phyloP scores from a whole-genome alignment of 2,888 invertebrate species.

The Neoscelio sp. region DNA sequence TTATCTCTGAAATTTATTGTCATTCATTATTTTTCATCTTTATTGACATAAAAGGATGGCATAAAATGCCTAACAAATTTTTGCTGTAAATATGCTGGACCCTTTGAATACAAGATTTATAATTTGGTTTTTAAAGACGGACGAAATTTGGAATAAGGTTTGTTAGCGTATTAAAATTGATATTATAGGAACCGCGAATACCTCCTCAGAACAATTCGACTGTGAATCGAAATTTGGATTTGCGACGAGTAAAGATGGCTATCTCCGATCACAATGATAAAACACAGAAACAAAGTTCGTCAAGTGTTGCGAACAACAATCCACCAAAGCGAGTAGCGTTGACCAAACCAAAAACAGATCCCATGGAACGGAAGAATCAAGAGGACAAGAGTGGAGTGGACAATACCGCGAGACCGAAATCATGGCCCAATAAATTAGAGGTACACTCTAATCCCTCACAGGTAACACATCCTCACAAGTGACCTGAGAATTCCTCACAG shows the following conservation, averaged over 20 bases:
- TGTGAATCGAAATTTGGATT: slow-evolving; percentile 79
- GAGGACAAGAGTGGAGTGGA: slow-evolving; percentile 75
- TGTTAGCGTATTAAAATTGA: slow-evolving; percentile 29
- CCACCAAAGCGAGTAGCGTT: slow-evolving; percentile 73
- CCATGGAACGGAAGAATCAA: slow-evolving; percentile 79
- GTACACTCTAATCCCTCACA: no score
- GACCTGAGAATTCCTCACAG: no score
- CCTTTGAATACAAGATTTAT: not conserved
- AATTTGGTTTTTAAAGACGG: not conserved
- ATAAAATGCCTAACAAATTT: no score
- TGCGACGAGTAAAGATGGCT: slow-evolving; percentile 82
- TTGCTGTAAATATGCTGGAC: no score
- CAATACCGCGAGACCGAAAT: slow-evolving; percentile 77
- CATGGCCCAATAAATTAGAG: slow-evolving; percentile 82
- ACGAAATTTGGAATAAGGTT: slow-evolving; percentile 34
- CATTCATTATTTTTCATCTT: no score
- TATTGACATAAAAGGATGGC: no score
- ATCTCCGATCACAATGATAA: slow-evolving; percentile 81
- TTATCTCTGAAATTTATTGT: no score
- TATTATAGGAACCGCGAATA: slow-evolving; percentile 76
- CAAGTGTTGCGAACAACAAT: slow-evolving; percentile 64
- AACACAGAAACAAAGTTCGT: slow-evolving; percentile 73
- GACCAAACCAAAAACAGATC: slow-evolving; percentile 81
- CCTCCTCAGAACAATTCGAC: slow-evolving; percentile 75
- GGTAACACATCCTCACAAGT: no score